Evolutionary conservation across 2,113 vertebrate species (phyloP), one percentile per base, ranked within the genome.

Genomic region (Himantopus leucocephalus): DNA sequence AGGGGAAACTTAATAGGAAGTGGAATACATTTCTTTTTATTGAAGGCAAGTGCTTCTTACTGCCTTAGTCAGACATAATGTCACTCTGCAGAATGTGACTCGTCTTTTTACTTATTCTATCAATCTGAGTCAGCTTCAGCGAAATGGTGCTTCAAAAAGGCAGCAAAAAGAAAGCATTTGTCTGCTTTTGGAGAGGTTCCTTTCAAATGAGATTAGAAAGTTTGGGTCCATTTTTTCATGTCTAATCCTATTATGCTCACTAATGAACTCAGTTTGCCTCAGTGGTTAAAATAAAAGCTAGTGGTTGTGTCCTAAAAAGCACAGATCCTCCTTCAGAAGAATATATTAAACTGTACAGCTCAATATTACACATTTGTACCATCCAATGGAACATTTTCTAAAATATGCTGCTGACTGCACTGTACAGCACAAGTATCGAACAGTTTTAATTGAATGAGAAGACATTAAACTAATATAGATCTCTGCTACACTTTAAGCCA

Each of bases 161-260:
- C 71, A 94, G 63, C 6, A 97, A 32, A 96, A 96, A 87, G 53
- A 94, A 96, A 95, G 71, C 84, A 91, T 94, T 86, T 94, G 81
- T 86, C 87, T 96, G 88, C 92, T 97, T 97, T 94, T 89, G 85
- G 92, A 96, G 92, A 92, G 76, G 53, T 13, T 97, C 59, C 71
- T 97, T 97, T 95, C 79, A 96, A 97, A 97, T 91, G 80, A 96
- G 91, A 90, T 97, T 96, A 97, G 84, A 92, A 97, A 95, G 94
- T 87, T 93, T 90, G 74, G 64, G 59, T 75, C 84, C 63, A 92
- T 95, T 94, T 95, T 55, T 93, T 96, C 52, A 95, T 76, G 96
- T 94, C 71, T 97, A 97, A 97, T 97, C 95, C 97, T 96, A 93
- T 98, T 98, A 97, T 88, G 55, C 68, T 97, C 53, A 68, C 96